A percentile compares a stretch with the other conserved stretches of the same genome.
Evolutionary conservation across 2,113 vertebrate species (phyloP).

Genomic region (Uropsilus gracilis): DNA sequence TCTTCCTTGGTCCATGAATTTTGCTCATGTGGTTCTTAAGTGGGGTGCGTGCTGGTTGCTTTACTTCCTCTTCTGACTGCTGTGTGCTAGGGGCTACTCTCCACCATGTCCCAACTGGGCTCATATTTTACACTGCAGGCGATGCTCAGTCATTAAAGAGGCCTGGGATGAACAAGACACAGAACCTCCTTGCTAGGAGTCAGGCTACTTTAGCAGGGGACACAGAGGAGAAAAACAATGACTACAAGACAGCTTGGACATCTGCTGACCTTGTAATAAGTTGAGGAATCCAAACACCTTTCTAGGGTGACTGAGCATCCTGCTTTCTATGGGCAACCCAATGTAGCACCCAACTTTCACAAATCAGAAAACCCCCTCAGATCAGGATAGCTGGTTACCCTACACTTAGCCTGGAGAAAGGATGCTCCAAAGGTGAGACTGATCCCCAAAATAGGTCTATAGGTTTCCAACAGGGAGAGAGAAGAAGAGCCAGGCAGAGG

Average conservation of each 20-base stretch:
- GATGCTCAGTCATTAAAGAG: neutral
- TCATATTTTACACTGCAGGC: fast-evolving
- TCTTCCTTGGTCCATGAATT: neutral
- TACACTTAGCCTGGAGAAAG: neutral
- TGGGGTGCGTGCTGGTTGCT: neutral
- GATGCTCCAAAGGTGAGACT: neutral
- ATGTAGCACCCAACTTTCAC: neutral
- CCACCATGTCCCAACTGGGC: neutral
- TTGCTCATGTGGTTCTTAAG: neutral
- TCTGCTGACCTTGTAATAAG: neutral
- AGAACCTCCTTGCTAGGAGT: neutral
- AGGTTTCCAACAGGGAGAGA: neutral
- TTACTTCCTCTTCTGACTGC: neutral
- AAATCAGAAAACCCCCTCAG: neutral
- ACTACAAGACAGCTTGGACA: neutral
- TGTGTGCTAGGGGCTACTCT: neutral
- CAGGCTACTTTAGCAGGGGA: neutral
- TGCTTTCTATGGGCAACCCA: neutral
- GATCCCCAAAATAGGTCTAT: neutral
- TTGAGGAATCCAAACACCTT: neutral
- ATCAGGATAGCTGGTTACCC: neutral
- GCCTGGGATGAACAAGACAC: neutral
- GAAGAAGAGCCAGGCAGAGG: neutral
- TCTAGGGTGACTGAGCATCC: neutral
- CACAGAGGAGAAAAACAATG: neutral